Conservation (phyloP, 2,113 vertebrate species). For the Tachysurus fulvidraco region DNA sequence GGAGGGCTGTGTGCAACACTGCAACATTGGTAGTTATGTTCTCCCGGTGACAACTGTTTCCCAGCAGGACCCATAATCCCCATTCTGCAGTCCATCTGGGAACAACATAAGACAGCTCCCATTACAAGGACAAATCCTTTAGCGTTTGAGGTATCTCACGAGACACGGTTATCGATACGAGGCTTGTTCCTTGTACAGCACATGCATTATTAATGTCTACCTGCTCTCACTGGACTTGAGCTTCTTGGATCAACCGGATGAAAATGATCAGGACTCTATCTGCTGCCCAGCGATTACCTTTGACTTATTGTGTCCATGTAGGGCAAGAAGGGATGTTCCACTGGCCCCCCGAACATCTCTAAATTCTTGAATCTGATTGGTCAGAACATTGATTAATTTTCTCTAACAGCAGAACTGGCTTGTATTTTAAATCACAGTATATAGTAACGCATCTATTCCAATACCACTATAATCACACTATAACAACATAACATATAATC, state of each 20-base stretch:
- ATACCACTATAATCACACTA: too few species aligned
- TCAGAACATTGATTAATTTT: too few species aligned
- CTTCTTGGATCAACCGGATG: background rate
- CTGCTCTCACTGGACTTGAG: background rate
- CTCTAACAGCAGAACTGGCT: too few species aligned
- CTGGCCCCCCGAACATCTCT: too few species aligned
- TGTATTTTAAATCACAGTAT: too few species aligned
- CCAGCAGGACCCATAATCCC: constrained; percentile 7
- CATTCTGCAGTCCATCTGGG: background rate
- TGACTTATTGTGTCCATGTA: background rate
- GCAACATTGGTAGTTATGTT: background rate
- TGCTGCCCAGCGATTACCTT: background rate
- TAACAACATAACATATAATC: too few species aligned
- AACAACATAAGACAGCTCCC: constrained; percentile 5
- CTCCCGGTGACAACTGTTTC: background rate
- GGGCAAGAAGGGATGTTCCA: background rate
- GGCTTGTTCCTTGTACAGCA: background rate
- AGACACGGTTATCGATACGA: background rate
- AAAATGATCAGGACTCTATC: background rate
- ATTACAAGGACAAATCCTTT: constrained; percentile 36
- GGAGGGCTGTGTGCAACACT: background rate
- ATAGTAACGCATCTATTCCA: too few species aligned
- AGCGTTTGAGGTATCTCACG: background rate
- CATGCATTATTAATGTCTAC: constrained; percentile 23
- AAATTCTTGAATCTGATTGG: too few species aligned